A percentile compares a stretch with the other conserved stretches of the same genome.
These are phyloP conservation scores for Periplaneta americana DNA, from an alignment of 1,140 invertebrate species.

Conservation along the genomic window DNA sequence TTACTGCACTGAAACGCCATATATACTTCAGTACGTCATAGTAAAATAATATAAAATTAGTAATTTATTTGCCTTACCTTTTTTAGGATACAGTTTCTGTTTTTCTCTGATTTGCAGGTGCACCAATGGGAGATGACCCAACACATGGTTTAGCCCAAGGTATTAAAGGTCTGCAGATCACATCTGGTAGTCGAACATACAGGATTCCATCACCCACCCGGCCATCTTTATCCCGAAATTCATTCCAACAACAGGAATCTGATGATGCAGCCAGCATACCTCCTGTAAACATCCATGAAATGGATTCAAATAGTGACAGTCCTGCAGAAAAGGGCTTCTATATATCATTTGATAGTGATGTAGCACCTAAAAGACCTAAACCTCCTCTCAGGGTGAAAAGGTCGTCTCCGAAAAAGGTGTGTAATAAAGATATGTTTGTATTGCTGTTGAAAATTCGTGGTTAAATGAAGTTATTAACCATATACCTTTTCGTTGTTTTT, in stretches of 20 bases:
- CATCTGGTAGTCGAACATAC: constrained; percentile 80
- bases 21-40: too few species aligned
- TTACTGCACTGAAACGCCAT: too few species aligned
- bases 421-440: constrained; percentile 14
- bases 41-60: too few species aligned
- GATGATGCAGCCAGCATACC: not conserved
- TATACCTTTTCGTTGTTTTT: not conserved
- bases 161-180: constrained; percentile 70
- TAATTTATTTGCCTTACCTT: too few species aligned
- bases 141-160: constrained; percentile 41
- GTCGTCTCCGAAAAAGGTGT: constrained; percentile 70
- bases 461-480: not conserved
- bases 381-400: constrained; percentile 73
- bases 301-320: not conserved
- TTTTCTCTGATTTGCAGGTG: not conserved
- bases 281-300: not conserved
- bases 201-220: constrained; percentile 77
- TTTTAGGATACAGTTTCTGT: too few species aligned
- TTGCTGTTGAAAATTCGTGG: not conserved
- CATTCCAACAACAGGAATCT: constrained; percentile 53
- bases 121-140: not conserved
- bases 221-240: constrained; percentile 62
- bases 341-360: constrained; percentile 83
- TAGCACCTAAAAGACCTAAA: constrained; percentile 78
- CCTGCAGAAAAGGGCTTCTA: constrained; percentile 75